Conservation (phyloP, 2,888 invertebrate species). For the Stenotaenia linearis region DNA sequence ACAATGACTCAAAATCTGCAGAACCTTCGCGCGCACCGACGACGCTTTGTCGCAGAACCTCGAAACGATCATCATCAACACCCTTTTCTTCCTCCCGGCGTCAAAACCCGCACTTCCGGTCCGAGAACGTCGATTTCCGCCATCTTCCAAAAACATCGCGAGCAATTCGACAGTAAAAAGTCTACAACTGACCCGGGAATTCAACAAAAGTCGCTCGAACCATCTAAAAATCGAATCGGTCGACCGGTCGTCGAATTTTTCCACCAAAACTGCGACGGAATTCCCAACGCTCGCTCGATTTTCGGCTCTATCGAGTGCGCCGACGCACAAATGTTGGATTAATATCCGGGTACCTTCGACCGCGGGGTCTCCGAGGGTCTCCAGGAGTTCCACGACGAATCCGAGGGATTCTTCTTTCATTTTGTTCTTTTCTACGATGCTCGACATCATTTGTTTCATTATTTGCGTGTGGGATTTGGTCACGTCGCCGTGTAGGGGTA, state of each 20-base stretch:
- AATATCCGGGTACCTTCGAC: conserved; percentile 44
- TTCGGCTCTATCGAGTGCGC: conserved; percentile 50
- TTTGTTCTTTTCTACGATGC: conserved; percentile 43
- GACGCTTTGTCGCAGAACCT: conserved; percentile 56
- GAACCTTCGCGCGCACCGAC: conserved; percentile 59
- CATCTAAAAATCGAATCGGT: conserved; percentile 48
- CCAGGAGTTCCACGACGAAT: conserved; percentile 42
- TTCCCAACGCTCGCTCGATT: conserved; percentile 48
- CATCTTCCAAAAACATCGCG: conserved; percentile 45
- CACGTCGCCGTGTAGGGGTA: conserved; percentile 49
- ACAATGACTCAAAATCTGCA: conserved; percentile 55
- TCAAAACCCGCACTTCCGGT: background rate
- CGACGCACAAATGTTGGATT: conserved; percentile 49
- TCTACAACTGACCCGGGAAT: conserved; percentile 49
- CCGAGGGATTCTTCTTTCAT: conserved; percentile 42
- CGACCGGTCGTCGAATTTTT: conserved; percentile 43
- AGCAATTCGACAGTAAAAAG: conserved; percentile 54
- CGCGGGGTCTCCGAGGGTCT: conserved; percentile 42
- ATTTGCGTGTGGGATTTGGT: conserved; percentile 46
- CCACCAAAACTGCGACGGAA: conserved; percentile 46
- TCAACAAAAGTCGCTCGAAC: conserved; percentile 46
- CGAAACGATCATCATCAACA: conserved; percentile 54
- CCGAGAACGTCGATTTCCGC: conserved; percentile 4
- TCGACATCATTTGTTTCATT: conserved; percentile 49
- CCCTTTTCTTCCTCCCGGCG: conserved; percentile 37